phyloP scores from a whole-genome alignment of 2,797 vertebrate genomes.

The Danio kyathit region DNA sequence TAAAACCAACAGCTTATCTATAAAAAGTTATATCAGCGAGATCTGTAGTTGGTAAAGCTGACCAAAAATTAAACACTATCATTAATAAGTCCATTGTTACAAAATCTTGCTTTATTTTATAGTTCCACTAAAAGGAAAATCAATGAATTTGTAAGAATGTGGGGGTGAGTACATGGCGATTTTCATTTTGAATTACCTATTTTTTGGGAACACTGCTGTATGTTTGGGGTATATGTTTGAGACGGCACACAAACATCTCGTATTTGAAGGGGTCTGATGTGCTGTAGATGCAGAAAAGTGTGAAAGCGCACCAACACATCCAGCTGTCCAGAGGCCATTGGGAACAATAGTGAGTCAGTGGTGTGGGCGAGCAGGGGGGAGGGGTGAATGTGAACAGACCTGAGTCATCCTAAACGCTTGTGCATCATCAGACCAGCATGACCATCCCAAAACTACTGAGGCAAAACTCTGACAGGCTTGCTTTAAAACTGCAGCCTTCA shows the following conservation, averaged over 20 bases:
- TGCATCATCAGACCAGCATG: background rate
- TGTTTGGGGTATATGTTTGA: background rate
- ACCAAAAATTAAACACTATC: background rate
- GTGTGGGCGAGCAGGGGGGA: constrained; percentile 46
- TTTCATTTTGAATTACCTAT: background rate
- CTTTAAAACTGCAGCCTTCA: background rate
- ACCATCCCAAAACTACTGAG: background rate
- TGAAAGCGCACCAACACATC: constrained; percentile 10
- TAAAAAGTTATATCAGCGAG: no score
- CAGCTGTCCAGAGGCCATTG: constrained; percentile 54
- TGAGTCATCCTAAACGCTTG: constrained; percentile 60
- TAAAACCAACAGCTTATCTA: background rate
- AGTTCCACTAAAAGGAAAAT: no score
- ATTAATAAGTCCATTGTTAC: background rate
- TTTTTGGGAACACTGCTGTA: background rate
- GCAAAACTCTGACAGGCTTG: background rate
- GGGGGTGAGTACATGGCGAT: background rate
- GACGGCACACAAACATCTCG: constrained; percentile 3
- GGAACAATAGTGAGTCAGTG: constrained; percentile 58
- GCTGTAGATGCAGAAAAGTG: background rate
- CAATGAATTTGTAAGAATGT: background rate
- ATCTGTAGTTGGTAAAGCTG: background rate
- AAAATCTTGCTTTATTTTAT: background rate
- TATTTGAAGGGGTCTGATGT: background rate
- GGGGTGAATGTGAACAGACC: constrained; percentile 25